Evolutionary conservation across 2,113 vertebrate species (phyloP), one percentile per base, ranked within the genome.

Genomic region (Cryptomyrus ogoouensis): DNA sequence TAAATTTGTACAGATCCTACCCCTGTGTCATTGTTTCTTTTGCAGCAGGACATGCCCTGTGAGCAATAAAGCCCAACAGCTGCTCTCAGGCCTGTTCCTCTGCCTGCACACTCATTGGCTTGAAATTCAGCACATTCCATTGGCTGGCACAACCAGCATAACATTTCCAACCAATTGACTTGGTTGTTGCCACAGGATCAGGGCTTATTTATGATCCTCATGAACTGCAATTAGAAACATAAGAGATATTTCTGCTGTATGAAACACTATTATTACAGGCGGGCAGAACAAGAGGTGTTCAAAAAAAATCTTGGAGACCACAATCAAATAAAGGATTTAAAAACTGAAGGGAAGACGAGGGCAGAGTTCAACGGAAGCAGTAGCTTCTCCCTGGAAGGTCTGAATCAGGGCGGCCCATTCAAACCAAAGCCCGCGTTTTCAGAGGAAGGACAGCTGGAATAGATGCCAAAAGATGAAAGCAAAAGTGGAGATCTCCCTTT

Each of bases 11-110:
- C 46, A 50, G 24, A 39, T 19, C n/a, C 47, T 93, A 0, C 95
- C 95, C 89, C 94, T 95, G 35, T 35, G n/a, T 15, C 3, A 39
- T 13, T 42, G 31, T 13, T 53, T 24, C 21, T 24, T 42, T 96
- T 95, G 92, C 93, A 94, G 89, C 95, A 96, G 44, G 92, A 83
- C 91, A 93, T 89, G 89, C 90, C 91, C 90, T 91, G 93, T 91
- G 95, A 95, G 93, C 91, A 94, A 95, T 96, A 56, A 91, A 93
- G 94, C 85, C 94, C 92, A 93, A 92, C 92, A 94, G 95, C 93
- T 93, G 93, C 84, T 89, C n/a, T 94, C 92, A 94, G 92, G 87
- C 91, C 90, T 90, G 88, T 3, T 3, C 46, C 47, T 24, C 35
- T 42, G 31, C 87, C 87, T 35, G 13, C 42, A 12, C 39, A 88